Percentiles rank a stretch among this genome's conserved stretches.
phyloP scores from a whole-genome alignment of 1,140 invertebrate genomes.

The Maconellicoccus hirsutus region DNA sequence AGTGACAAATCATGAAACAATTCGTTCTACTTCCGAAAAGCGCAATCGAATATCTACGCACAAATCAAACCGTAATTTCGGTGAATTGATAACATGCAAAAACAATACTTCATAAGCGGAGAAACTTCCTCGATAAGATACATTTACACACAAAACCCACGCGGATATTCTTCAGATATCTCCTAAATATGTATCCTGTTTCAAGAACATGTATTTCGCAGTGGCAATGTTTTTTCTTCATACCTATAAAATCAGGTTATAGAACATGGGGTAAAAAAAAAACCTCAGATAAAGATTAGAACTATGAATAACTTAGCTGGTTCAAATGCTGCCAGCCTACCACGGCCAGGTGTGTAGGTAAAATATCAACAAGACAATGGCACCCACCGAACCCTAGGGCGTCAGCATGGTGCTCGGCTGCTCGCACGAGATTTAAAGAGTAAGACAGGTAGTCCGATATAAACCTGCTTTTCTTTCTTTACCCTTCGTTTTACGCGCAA shows the following conservation, averaged over 20 bases:
- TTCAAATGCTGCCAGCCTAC: background rate
- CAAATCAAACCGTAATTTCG: too few relatives aligned
- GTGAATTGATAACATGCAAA: too few relatives aligned
- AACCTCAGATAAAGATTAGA: background rate
- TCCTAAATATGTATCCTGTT: background rate
- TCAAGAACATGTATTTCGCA: background rate
- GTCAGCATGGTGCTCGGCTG: background rate
- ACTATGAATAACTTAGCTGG: background rate
- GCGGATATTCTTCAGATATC: too few relatives aligned
- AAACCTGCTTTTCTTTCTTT: constrained; percentile 2
- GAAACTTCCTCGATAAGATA: too few relatives aligned
- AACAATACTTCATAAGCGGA: too few relatives aligned
- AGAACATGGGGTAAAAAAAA: background rate
- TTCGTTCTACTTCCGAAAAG: too few relatives aligned
- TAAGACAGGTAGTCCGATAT: constrained; percentile 8
- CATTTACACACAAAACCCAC: too few relatives aligned
- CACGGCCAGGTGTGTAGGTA: background rate
- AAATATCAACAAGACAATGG: background rate
- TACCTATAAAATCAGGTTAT: background rate
- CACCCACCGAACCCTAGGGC: background rate
- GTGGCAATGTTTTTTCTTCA: background rate
- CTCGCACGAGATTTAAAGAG: background rate
- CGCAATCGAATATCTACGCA: too few relatives aligned
- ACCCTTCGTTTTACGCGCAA: background rate
- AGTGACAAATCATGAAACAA: too few relatives aligned